A percentile compares a stretch with the other conserved stretches of the same genome.
phyloP scores from a whole-genome alignment of 1,140 invertebrate genomes.

The Catajapyx aquilonaris region DNA sequence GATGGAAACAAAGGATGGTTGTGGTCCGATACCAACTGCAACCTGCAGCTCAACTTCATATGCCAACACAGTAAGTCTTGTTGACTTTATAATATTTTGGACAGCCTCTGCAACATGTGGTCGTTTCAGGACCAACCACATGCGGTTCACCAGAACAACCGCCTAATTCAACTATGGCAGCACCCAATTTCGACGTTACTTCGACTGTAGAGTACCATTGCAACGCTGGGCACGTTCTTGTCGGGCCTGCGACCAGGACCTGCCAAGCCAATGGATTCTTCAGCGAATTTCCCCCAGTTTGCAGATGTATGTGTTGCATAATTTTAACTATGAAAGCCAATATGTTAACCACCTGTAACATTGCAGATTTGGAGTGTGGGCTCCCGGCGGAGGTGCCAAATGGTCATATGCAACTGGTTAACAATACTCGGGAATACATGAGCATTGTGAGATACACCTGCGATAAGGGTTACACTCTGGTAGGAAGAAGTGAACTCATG shows the following conservation, averaged over 20 bases:
- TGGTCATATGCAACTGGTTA: slow-evolving; percentile 57
- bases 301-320: slow-evolving; percentile 49
- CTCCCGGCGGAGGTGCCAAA: slow-evolving; percentile 65
- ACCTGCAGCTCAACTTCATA: slow-evolving; percentile 66
- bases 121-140: slow-evolving; percentile 49
- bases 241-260: slow-evolving; percentile 59
- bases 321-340: slow-evolving; percentile 1
- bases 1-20: slow-evolving; percentile 86
- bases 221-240: slow-evolving; percentile 61
- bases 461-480: slow-evolving; percentile 61
- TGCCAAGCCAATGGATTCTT: slow-evolving; percentile 83
- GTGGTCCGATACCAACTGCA: slow-evolving; percentile 83
- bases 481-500: slow-evolving; percentile 51
- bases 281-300: slow-evolving; percentile 79
- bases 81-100: background rate
- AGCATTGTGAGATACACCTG: slow-evolving; percentile 69
- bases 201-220: slow-evolving; percentile 70
- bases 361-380: slow-evolving; percentile 66
- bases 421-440: slow-evolving; percentile 61
- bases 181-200: slow-evolving; percentile 55
- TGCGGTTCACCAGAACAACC: slow-evolving; percentile 80
- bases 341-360: too few species aligned
- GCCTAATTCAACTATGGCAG: slow-evolving; percentile 71
- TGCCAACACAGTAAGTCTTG: slow-evolving; percentile 73
- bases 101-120: background rate